Conservation (phyloP, 2,797 vertebrate genomes). For the Danio tinwini region DNA sequence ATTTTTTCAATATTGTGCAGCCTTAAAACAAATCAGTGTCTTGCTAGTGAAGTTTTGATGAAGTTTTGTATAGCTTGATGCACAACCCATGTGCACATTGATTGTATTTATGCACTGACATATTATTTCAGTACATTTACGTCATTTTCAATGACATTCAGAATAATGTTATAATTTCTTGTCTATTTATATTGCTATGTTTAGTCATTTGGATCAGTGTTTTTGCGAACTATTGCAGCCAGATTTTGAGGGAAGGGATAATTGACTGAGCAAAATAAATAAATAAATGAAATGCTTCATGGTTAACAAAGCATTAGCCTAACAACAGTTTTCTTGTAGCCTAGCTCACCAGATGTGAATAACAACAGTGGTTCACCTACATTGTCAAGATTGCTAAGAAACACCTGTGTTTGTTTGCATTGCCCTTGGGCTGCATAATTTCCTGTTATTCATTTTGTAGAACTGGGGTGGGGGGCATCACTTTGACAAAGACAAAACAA, state of each 20-base stretch:
- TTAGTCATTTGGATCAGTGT: background rate
- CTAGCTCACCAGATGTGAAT: background rate
- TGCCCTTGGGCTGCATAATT: slow-evolving; percentile 11
- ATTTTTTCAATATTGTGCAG: too few relatives aligned
- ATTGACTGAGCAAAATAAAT: background rate
- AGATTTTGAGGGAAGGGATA: too few relatives aligned
- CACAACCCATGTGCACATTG: too few relatives aligned
- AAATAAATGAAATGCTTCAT: background rate
- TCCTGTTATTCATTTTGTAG: slow-evolving; percentile 18
- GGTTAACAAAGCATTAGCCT: slow-evolving; percentile 14
- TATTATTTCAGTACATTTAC: too few relatives aligned
- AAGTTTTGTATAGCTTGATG: too few relatives aligned
- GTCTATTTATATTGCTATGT: too few relatives aligned
- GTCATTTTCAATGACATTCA: too few relatives aligned
- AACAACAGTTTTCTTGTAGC: background rate
- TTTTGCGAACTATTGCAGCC: background rate
- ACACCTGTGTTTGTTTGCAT: slow-evolving; percentile 63
- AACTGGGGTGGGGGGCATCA: background rate
- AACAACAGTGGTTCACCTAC: slow-evolving; percentile 10
- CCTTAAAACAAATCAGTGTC: too few relatives aligned
- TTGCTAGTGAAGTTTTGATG: too few relatives aligned
- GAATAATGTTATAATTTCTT: too few relatives aligned
- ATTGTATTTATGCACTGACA: too few relatives aligned
- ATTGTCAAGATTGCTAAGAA: slow-evolving; percentile 52
- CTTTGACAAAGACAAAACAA: background rate